phyloP scores from a whole-genome alignment of 2,113 vertebrate genomes.

The Cynoglossus semilaevis region DNA sequence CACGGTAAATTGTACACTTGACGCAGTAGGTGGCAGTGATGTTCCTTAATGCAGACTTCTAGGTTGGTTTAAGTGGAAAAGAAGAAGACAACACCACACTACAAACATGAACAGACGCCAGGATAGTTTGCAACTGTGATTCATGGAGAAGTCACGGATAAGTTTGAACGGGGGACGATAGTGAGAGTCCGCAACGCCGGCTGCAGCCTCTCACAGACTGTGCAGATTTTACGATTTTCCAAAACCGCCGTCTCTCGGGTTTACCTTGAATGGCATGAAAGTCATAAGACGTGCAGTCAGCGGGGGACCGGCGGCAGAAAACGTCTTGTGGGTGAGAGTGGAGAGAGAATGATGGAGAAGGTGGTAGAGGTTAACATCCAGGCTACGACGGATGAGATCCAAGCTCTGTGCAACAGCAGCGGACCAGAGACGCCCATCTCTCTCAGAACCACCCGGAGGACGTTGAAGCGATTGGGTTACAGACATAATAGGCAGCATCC shows the following conservation, averaged over 20 bases:
- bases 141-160: conserved; percentile 45
- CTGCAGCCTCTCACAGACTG: conserved; percentile 34
- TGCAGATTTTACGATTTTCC: conserved; percentile 29
- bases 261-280: conserved; percentile 40
- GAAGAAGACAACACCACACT: too few species aligned
- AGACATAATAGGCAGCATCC: conserved; percentile 17
- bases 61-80: too few species aligned
- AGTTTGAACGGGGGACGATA: conserved; percentile 45
- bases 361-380: conserved; percentile 38
- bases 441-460: too few species aligned
- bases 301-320: conserved; percentile 38
- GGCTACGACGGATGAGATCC: conserved; percentile 13
- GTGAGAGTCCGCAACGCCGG: conserved; percentile 32
- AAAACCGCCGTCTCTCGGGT: too few species aligned
- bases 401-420: too few species aligned
- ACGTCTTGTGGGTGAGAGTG: conserved; percentile 37
- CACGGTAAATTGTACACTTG: too few species aligned
- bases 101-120: too few species aligned
- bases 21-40: too few species aligned
- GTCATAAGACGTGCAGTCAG: conserved; percentile 35
- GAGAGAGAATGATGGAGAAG: conserved; percentile 22
- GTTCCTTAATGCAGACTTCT: too few species aligned
- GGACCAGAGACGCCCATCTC: too few species aligned
- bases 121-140: too few species aligned
- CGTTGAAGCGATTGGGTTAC: too few species aligned